Conservation (phyloP, 2,888 invertebrate genomes). For the Mesorhabditis belari region DNA sequence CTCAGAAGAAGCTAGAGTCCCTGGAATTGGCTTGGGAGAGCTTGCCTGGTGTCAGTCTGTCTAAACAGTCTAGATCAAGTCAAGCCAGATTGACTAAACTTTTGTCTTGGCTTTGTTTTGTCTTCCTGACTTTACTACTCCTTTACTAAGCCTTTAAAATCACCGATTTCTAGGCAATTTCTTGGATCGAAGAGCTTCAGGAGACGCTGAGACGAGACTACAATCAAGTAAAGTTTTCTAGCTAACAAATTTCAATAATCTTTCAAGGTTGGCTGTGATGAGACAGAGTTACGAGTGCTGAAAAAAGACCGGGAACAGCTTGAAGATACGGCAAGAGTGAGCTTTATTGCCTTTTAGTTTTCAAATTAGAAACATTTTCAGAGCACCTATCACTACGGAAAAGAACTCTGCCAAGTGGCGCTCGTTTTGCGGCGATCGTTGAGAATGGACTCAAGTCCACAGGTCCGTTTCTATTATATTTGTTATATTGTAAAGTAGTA, state of each 20-base stretch:
- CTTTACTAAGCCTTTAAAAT: neutral
- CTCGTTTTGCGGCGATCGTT: constrained; percentile 69
- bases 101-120: too few species aligned
- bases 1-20: too few species aligned
- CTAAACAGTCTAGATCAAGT: too few species aligned
- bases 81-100: too few species aligned
- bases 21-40: too few species aligned
- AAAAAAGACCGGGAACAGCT: constrained; percentile 71
- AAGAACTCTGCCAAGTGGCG: constrained; percentile 71
- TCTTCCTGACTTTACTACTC: too few species aligned
- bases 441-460: constrained; percentile 56
- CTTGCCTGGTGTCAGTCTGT: too few species aligned
- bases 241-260: neutral
- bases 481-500: too few species aligned
- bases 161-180: constrained; percentile 61
- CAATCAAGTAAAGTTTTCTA: constrained; percentile 52
- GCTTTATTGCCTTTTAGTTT: neutral
- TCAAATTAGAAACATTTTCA: constrained; percentile 53
- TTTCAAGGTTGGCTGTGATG: constrained; percentile 23
- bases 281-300: constrained; percentile 67
- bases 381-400: constrained; percentile 76
- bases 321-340: constrained; percentile 72
- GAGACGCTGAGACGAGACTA: constrained; percentile 62
- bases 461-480: too few species aligned
- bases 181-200: constrained; percentile 72